phyloP scores from a whole-genome alignment of 2,113 vertebrate genomes.

The Bubalus kerabau region DNA sequence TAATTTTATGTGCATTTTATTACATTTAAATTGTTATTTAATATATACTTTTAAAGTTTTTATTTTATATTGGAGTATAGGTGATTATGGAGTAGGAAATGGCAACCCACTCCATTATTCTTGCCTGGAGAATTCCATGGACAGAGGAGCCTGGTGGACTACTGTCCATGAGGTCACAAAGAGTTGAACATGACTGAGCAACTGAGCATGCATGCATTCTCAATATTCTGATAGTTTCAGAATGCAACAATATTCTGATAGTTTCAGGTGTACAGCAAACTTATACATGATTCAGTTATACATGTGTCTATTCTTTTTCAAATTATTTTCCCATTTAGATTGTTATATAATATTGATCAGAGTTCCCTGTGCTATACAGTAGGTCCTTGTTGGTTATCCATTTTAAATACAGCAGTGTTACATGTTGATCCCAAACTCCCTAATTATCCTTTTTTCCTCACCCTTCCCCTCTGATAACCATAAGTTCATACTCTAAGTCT shows the following conservation, averaged over 20 bases:
- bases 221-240: not conserved
- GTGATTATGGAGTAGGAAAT: not conserved
- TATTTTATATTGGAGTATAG: not conserved
- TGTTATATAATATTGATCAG: not conserved
- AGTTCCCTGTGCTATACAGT: not conserved
- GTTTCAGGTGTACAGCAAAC: not conserved
- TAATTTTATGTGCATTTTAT: not conserved
- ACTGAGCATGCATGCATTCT: not conserved
- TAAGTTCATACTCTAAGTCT: not conserved
- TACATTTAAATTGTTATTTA: not conserved
- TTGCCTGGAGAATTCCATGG: not conserved
- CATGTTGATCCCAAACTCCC: not conserved
- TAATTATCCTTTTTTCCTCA: not conserved
- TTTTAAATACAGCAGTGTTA: not conserved
- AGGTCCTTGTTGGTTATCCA: not conserved
- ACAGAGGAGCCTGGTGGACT: not conserved
- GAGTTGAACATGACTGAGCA: not conserved
- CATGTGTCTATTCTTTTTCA: not conserved
- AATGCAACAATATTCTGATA: not conserved
- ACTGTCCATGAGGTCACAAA: not conserved
- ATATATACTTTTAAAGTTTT: not conserved
- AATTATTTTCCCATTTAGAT: not conserved
- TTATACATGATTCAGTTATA: not conserved
- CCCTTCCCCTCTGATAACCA: not conserved
- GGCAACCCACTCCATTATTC: not conserved